A percentile compares a stretch with the other conserved stretches of the same genome.
Conservation (phyloP, 2,113 vertebrate genomes). For the Myodes glareolus region DNA sequence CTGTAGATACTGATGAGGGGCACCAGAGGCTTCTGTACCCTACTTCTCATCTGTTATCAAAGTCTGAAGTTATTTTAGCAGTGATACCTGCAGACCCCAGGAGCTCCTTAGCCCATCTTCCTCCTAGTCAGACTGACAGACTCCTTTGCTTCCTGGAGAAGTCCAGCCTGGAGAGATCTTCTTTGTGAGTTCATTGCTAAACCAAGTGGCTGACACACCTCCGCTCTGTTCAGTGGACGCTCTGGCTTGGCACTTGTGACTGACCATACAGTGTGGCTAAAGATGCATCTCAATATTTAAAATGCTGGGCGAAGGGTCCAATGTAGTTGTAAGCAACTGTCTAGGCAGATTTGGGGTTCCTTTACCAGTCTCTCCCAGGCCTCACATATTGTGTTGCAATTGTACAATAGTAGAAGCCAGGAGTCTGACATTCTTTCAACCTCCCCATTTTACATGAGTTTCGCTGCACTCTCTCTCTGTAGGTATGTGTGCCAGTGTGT, state of each 20-base stretch:
- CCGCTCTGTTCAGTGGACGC: accelerated
- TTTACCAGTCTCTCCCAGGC: not conserved
- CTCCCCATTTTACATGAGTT: not conserved
- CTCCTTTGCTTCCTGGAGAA: not conserved
- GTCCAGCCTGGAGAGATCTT: not conserved
- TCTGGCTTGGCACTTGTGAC: not conserved
- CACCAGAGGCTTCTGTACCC: not conserved
- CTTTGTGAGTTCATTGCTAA: not conserved
- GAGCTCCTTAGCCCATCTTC: not conserved
- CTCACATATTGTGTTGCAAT: not conserved
- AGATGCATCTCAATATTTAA: not conserved
- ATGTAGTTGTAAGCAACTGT: not conserved
- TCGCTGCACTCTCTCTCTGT: not conserved
- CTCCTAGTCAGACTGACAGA: not conserved
- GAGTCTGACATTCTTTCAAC: not conserved
- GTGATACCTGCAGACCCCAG: accelerated
- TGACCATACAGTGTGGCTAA: not conserved
- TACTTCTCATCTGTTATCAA: too few species aligned
- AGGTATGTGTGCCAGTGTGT: not conserved
- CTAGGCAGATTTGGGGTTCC: not conserved
- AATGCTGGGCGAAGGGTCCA: not conserved
- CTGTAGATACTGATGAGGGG: not conserved
- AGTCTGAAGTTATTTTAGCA: not conserved
- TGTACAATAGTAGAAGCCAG: not conserved
- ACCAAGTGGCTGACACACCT: not conserved